Evolutionary conservation across 2,888 invertebrate species (phyloP), one percentile per base, ranked within the genome.

Genomic region (Notocelia uddmanniana): DNA sequence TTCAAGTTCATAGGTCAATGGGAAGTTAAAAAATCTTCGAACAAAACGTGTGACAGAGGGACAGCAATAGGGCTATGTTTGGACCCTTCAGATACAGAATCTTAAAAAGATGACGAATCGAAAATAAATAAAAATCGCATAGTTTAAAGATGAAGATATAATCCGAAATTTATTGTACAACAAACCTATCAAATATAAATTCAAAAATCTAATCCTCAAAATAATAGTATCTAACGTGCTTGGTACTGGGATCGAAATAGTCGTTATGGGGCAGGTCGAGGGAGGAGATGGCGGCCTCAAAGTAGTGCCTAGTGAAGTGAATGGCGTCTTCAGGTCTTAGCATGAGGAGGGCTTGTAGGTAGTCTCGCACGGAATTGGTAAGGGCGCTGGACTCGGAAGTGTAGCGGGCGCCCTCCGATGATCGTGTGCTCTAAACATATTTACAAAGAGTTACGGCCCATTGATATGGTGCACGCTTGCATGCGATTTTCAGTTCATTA

Each of bases 331-430:
- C 86, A 0, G 95, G 94, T 74, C 94, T 94, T 78, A 96, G 85
- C 45, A 95, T 81, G 48, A 96, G 86, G 68, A 96, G 85, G 0
- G 94, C 90, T 79, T 95, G 94, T 15, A 95, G 89, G 77, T 95
- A 96, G 82, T 96, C 96, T 0, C 94, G 90, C 13, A 96, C 88
- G 18, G 95, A 85, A 37, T 92, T 88, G 31, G 94, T 93, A 45
- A 96, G 85, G 74, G 95, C 94, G 0, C 95, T 94, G 76, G 94
- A 95, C 77, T 95, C 95, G 1, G 87, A 84, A 66, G 95, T 82
- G 83, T 95, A 96, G n/a, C 94, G 92, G 60, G 90, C 94, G 68
- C 94, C 93, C 80, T 94, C 92, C 31, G 93, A 89, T 19, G 92
- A 84, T 34, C 92, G 87, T 26, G 85, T 81, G 54, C 90, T 89